Percentiles rank a stretch among this genome's conserved stretches.
phyloP scores from a whole-genome alignment of 2,797 vertebrate genomes.

The Ambastaia sidthimunki region DNA sequence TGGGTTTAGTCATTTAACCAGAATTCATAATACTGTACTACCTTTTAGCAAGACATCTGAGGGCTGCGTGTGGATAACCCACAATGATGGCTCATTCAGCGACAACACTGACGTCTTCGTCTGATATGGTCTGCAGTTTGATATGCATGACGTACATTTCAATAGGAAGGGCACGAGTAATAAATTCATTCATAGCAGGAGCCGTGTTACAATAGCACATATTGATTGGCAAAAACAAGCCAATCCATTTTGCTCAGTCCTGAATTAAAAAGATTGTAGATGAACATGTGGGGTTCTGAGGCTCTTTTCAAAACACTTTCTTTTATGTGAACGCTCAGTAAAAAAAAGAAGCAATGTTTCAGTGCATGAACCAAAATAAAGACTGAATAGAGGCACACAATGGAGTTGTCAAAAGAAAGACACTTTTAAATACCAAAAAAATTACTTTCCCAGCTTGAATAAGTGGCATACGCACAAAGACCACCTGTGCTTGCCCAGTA shows the following conservation, averaged over 20 bases:
- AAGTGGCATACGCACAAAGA: background rate
- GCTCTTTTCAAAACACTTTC: no score
- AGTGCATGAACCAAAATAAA: background rate
- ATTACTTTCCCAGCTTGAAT: background rate
- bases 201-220: constrained; percentile 5
- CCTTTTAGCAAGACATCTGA: background rate
- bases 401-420: background rate
- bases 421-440: background rate
- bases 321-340: constrained; percentile 1
- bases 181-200: background rate
- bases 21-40: background rate
- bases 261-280: constrained; percentile 20
- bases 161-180: constrained; percentile 10
- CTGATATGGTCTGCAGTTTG: background rate
- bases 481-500: background rate
- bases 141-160: constrained; percentile 26
- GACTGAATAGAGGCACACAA: background rate
- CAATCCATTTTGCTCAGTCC: constrained; percentile 13
- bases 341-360: constrained; percentile 6
- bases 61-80: background rate
- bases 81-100: background rate
- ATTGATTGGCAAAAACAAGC: constrained; percentile 26
- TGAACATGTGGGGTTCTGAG: background rate
- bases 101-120: constrained; percentile 1
- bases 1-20: background rate